phyloP scores from a whole-genome alignment of 2,113 vertebrate genomes.

The Laterallus jamaicensis region DNA sequence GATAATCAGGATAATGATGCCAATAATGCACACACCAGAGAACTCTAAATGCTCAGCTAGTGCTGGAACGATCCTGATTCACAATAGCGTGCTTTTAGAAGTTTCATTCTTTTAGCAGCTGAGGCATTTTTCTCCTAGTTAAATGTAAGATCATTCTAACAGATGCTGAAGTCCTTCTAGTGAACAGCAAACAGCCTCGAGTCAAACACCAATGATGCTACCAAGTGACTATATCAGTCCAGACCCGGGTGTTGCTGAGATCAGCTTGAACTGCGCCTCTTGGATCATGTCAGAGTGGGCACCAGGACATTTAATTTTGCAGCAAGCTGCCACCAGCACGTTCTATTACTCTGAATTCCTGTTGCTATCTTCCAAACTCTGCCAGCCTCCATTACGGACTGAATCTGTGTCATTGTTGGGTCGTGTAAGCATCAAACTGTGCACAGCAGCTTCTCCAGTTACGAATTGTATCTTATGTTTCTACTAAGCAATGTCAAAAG shows the following conservation, averaged over 20 bases:
- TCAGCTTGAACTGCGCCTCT: background rate
- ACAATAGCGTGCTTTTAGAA: background rate
- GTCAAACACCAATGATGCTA: background rate
- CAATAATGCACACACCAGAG: slow-evolving; percentile 26
- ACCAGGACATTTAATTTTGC: background rate
- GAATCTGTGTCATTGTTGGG: background rate
- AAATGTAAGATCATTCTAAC: slow-evolving; percentile 3
- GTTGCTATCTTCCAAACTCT: background rate
- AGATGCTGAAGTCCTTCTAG: slow-evolving; percentile 25
- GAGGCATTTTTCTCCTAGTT: slow-evolving; percentile 25
- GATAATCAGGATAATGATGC: slow-evolving; percentile 38
- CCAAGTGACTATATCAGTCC: background rate
- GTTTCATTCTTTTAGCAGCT: slow-evolving; percentile 40
- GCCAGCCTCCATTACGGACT: background rate
- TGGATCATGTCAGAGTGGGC: background rate
- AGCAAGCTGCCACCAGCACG: background rate
- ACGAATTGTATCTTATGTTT: background rate
- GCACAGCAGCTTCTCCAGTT: background rate
- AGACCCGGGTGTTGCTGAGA: background rate
- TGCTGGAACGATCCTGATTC: background rate
- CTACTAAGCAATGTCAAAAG: background rate
- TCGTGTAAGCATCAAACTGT: slow-evolving; percentile 1
- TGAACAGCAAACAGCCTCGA: background rate
- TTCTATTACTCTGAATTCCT: background rate
- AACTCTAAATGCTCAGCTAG: slow-evolving; percentile 19